Evolutionary conservation across 23 tunicate species (phyloP).

Genomic region (Ciona savignyi): DNA sequence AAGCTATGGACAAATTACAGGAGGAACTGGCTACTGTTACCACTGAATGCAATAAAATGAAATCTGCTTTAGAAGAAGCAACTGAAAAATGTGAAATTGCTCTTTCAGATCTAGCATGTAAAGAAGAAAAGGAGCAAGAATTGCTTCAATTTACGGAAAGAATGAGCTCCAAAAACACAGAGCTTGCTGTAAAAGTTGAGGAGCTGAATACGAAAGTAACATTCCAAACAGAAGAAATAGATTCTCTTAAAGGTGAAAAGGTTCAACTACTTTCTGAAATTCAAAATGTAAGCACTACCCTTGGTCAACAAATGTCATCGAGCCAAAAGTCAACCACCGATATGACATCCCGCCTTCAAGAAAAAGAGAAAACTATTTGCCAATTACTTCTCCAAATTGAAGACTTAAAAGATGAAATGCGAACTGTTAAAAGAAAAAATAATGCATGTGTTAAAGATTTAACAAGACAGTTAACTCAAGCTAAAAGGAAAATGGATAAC

Average conservation of each 20-base stretch:
- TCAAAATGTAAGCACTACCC: constrained; percentile 8
- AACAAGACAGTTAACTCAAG: constrained; percentile 74
- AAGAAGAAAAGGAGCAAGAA: constrained; percentile 77
- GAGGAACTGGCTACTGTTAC: constrained; percentile 15
- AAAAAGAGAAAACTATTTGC: constrained; percentile 66
- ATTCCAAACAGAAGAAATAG: constrained; percentile 8
- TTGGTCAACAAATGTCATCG: constrained; percentile 7
- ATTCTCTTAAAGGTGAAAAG: not conserved
- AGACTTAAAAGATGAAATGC: constrained; percentile 79
- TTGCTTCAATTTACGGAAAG: constrained; percentile 59
- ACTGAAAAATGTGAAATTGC: constrained; percentile 19
- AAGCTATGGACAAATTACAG: constrained; percentile 28
- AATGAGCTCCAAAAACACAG: constrained; percentile 75
- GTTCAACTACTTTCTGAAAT: constrained; percentile 8
- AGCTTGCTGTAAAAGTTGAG: constrained; percentile 62
- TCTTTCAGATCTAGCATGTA: constrained; percentile 21
- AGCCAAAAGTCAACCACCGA: constrained; percentile 9
- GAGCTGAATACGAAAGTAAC: constrained; percentile 28
- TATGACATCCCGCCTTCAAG: constrained; percentile 40
- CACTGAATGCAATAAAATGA: constrained; percentile 14
- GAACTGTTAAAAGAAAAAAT: constrained; percentile 75
- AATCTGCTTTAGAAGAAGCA: constrained; percentile 24
- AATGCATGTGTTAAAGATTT: constrained; percentile 75
- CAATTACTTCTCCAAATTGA: constrained; percentile 64
- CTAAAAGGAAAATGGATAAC: constrained; percentile 61